Conservation (phyloP, 2,113 vertebrate genomes). For the Petaurus breviceps region DNA sequence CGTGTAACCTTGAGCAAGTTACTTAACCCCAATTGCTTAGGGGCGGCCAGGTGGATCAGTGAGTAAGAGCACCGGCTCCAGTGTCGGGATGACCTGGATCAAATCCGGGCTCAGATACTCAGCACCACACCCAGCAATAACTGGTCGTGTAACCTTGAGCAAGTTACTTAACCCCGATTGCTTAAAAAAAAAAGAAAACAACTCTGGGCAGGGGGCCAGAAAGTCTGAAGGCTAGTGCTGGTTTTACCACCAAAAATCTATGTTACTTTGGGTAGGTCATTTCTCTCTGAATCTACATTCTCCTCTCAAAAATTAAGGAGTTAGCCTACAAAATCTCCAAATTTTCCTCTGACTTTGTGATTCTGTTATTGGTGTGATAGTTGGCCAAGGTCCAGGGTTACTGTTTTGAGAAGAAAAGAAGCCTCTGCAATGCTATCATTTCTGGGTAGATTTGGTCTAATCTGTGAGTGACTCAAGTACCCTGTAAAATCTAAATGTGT, state of each 20-base stretch:
- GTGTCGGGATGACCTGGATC: too few species aligned
- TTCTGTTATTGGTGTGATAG: constrained; percentile 18
- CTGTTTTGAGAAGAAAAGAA: constrained; percentile 7
- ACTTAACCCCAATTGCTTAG: too few species aligned
- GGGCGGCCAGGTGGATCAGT: too few species aligned
- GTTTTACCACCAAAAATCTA: background rate
- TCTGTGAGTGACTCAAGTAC: constrained; percentile 27
- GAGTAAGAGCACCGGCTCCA: too few species aligned
- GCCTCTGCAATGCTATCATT: background rate
- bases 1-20: too few species aligned
- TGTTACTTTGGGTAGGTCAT: background rate
- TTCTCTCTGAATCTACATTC: background rate
- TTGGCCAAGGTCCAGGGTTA: background rate
- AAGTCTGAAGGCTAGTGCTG: background rate
- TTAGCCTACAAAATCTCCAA: background rate
- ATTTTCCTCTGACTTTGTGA: background rate
- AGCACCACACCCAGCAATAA: too few species aligned
- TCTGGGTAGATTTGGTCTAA: constrained; percentile 22
- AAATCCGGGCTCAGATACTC: too few species aligned
- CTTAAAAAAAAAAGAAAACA: too few species aligned
- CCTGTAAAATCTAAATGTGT: constrained; percentile 49
- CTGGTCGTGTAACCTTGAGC: too few species aligned
- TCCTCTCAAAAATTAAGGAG: background rate
- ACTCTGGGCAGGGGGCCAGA: background rate
- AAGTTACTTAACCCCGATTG: too few species aligned